Evolutionary conservation across 2,888 invertebrate species (phyloP).

Genomic region (Dioctria rufipes): DNA sequence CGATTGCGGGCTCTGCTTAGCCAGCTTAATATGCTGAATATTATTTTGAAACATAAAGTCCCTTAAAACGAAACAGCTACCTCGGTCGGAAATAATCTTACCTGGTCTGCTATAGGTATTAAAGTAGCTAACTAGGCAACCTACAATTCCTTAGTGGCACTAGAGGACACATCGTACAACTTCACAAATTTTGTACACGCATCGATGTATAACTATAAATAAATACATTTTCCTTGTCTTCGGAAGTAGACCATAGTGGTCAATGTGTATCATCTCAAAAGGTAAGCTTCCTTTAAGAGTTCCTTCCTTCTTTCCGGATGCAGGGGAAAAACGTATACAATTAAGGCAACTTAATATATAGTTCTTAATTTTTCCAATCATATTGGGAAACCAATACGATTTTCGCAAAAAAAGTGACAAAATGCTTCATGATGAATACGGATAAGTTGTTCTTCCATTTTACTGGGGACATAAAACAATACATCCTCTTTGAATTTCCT

Average conservation of each 20-base stretch:
- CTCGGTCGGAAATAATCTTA: not conserved
- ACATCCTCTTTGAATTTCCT: constrained; percentile 5
- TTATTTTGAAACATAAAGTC: too few relatives aligned
- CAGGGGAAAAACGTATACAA: constrained; percentile 5
- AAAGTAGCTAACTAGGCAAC: not conserved
- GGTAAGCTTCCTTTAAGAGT: constrained; percentile 13
- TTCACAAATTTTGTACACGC: constrained; percentile 7
- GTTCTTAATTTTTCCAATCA: constrained; percentile 53
- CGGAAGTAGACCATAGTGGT: too few relatives aligned
- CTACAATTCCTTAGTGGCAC: not conserved
- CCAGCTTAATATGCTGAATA: too few relatives aligned
- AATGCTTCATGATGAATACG: constrained; percentile 60
- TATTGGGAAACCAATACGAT: constrained; percentile 63
- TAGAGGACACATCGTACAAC: not conserved
- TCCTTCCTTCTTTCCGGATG: not conserved
- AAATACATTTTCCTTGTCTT: constrained; percentile 15
- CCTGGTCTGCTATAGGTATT: not conserved
- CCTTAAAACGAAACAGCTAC: not conserved
- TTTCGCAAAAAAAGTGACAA: constrained; percentile 61
- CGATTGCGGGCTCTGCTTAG: too few relatives aligned
- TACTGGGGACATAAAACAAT: constrained; percentile 55
- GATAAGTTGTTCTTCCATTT: constrained; percentile 55
- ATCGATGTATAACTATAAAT: constrained; percentile 7
- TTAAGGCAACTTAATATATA: constrained; percentile 39
- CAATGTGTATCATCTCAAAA: not conserved